Percentiles rank a stretch among this genome's conserved stretches.
Evolutionary conservation across 2,888 invertebrate genomes (phyloP).

Genomic region (Drosophila multiciliata): DNA sequence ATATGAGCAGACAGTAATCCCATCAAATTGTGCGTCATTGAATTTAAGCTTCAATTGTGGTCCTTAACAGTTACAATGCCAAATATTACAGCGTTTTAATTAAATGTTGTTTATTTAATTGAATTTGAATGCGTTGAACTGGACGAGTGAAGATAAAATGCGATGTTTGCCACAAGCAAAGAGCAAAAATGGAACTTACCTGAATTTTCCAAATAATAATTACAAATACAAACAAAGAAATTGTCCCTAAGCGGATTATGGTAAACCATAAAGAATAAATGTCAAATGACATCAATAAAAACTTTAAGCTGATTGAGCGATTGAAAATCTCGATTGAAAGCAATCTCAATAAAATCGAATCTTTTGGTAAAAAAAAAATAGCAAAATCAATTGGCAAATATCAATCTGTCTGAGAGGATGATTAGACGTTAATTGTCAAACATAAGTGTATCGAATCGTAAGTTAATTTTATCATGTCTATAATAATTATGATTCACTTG

Average conservation of each 20-base stretch:
- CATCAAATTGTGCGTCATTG: background rate
- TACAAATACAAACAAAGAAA: background rate
- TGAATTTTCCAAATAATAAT: background rate
- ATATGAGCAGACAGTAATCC: background rate
- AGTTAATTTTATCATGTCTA: background rate
- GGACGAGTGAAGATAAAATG: background rate
- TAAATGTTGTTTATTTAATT: background rate
- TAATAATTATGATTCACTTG: background rate
- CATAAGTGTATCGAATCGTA: background rate
- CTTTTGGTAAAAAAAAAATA: background rate
- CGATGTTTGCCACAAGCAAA: background rate
- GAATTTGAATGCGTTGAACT: background rate
- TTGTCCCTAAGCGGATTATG: background rate
- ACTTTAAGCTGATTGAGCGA: background rate
- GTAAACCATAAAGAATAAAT: background rate
- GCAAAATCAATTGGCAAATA: background rate
- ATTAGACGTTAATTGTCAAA: background rate
- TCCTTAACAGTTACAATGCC: background rate
- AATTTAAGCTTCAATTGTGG: background rate
- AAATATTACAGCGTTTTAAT: background rate
- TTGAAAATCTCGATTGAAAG: background rate
- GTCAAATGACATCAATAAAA: background rate
- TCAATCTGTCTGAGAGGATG: background rate
- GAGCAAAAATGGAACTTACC: background rate
- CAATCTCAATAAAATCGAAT: background rate